A percentile compares a stretch with the other conserved stretches of the same genome.
These are phyloP conservation scores for Eurosta solidaginis DNA, from an alignment of 1,140 invertebrate species.

Conservation along the genomic window DNA sequence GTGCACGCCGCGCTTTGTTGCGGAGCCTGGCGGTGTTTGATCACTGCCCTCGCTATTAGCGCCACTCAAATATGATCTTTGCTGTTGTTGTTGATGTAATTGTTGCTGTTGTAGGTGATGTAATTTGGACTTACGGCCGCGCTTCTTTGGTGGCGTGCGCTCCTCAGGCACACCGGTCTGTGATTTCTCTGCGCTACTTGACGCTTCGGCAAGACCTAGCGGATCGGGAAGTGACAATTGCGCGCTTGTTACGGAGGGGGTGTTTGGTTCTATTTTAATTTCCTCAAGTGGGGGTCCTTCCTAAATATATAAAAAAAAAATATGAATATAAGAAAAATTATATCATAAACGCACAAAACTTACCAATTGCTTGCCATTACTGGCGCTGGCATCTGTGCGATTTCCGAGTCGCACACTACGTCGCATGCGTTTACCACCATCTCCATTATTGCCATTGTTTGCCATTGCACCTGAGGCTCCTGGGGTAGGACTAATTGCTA, in stretches of 20 bases:
- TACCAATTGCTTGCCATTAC: not conserved
- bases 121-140: slow-evolving; percentile 53
- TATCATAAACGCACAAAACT: not conserved
- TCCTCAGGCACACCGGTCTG: slow-evolving; percentile 32
- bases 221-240: not conserved
- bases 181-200: not conserved
- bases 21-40: slow-evolving; percentile 7
- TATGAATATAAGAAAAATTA: not conserved
- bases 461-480: not conserved
- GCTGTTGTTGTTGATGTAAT: not conserved
- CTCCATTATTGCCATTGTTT: not conserved
- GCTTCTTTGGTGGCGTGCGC: slow-evolving; percentile 56
- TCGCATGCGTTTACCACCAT: slow-evolving; percentile 40
- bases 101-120: slow-evolving; percentile 14
- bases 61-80: slow-evolving; percentile 37
- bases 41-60: not conserved
- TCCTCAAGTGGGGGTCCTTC: slow-evolving; percentile 13
- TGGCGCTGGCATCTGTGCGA: slow-evolving; percentile 38
- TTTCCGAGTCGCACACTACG: slow-evolving; percentile 53
- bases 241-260: not conserved
- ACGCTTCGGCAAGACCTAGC: not conserved
- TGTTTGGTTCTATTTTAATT: slow-evolving; percentile 8
- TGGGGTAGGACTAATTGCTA: not conserved
- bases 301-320: not conserved
- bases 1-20: not conserved